Evolutionary conservation across 2,113 vertebrate species (phyloP).

Genomic region (Brachypteracias leptosomus): DNA sequence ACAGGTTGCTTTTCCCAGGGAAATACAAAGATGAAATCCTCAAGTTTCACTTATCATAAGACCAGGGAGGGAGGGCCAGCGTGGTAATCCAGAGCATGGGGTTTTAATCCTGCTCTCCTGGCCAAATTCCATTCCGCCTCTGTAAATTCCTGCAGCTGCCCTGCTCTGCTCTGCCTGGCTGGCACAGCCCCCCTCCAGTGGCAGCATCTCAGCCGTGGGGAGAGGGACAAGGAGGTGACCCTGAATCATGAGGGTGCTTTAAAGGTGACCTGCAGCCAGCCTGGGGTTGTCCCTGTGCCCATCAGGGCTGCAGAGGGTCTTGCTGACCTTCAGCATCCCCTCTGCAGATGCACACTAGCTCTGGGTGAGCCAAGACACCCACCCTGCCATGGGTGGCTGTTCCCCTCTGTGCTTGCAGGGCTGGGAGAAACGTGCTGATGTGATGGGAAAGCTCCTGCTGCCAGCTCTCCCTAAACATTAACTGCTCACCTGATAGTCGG

Average conservation of each 20-base stretch:
- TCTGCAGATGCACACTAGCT: background rate
- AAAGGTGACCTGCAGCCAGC: background rate
- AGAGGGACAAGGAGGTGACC: background rate
- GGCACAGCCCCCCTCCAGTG: background rate
- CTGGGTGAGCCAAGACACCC: background rate
- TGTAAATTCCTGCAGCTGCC: conserved; percentile 45
- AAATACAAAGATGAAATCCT: background rate
- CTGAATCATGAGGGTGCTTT: background rate
- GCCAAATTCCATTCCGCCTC: conserved; percentile 57
- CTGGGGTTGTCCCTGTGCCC: background rate
- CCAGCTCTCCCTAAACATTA: conserved; percentile 41
- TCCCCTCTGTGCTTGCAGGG: background rate
- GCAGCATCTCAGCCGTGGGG: background rate
- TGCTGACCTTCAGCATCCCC: background rate
- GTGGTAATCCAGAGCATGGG: conserved; percentile 39
- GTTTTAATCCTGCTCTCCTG: conserved; percentile 47
- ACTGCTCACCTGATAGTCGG: conserved; percentile 8
- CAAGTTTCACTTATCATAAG: background rate
- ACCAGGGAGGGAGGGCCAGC: background rate
- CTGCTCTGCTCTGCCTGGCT: background rate
- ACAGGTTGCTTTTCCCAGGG: background rate
- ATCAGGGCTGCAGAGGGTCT: background rate
- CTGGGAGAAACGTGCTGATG: background rate
- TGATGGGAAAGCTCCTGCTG: background rate
- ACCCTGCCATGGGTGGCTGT: background rate